Evolutionary conservation across 2,888 invertebrate species (phyloP).

Genomic region (Chalcis sispes): DNA sequence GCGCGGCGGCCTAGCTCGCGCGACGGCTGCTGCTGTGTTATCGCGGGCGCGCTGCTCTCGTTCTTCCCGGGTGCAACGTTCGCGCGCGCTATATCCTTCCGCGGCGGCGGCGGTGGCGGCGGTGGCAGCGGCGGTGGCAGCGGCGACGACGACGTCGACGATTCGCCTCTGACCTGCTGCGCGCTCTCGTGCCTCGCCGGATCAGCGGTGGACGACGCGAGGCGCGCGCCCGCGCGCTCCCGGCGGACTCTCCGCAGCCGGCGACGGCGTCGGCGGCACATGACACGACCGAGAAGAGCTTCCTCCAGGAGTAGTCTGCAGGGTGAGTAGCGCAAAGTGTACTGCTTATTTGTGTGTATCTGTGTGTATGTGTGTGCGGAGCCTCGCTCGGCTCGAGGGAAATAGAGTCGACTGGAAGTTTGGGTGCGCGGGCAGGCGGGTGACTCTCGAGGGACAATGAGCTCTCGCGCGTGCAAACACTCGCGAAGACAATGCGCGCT

Average conservation of each 20-base stretch:
- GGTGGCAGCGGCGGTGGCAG: not conserved
- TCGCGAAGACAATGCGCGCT: conserved; percentile 25
- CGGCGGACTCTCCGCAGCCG: not conserved
- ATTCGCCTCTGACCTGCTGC: not conserved
- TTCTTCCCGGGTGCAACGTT: too few species aligned
- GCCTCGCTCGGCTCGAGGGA: too few species aligned
- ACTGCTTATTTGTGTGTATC: not conserved
- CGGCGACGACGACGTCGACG: too few species aligned
- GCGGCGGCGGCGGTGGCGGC: too few species aligned
- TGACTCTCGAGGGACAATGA: not conserved
- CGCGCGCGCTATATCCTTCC: too few species aligned
- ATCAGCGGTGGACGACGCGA: not conserved
- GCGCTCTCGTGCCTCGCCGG: conserved; percentile 9
- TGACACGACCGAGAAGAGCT: not conserved
- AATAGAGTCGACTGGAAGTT: too few species aligned
- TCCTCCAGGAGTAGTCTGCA: not conserved
- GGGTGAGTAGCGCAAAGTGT: too few species aligned
- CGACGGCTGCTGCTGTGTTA: too few species aligned
- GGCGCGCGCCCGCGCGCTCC: not conserved
- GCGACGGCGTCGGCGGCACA: not conserved
- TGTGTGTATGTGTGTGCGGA: too few species aligned
- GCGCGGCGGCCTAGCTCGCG: too few species aligned
- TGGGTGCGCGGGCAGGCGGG: too few species aligned
- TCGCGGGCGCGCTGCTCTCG: conserved; percentile 10
- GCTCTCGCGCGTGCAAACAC: not conserved